phyloP scores from a whole-genome alignment of 2,888 invertebrate genomes.

The Lasioglossum lativentre region DNA sequence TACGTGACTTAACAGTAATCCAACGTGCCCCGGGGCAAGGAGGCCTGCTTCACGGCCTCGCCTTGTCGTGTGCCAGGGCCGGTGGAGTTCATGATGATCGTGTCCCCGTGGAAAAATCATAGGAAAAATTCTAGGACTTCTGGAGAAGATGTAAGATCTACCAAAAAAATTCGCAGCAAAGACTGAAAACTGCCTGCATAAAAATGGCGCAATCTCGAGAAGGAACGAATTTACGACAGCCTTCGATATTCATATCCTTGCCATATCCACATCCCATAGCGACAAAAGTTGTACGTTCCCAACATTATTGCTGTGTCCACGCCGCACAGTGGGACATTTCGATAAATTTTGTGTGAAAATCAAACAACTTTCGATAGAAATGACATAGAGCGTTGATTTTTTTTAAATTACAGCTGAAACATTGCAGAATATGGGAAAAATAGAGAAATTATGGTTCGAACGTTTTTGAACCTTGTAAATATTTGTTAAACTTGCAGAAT shows the following conservation, averaged over 20 bases:
- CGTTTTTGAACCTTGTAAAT: too few relatives aligned
- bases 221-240: not conserved
- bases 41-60: constrained; percentile 4
- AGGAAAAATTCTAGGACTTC: not conserved
- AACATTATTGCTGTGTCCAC: not conserved
- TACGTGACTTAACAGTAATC: constrained; percentile 61
- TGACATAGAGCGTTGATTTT: too few relatives aligned
- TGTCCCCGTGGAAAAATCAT: not conserved
- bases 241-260: not conserved
- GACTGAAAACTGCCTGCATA: not conserved
- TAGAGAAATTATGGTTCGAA: too few relatives aligned
- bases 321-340: too few relatives aligned
- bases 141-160: not conserved
- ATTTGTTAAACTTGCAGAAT: too few relatives aligned
- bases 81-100: not conserved
- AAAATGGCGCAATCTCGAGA: not conserved
- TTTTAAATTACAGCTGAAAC: too few relatives aligned
- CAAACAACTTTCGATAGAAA: too few relatives aligned
- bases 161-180: not conserved
- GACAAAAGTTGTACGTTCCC: not conserved
- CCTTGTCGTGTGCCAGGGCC: not conserved
- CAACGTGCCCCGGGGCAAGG: constrained; percentile 27
- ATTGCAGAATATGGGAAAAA: too few relatives aligned
- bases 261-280: not conserved
- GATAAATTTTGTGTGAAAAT: too few relatives aligned